Evolutionary conservation across 2,888 invertebrate species (phyloP).

Genomic region (Melinopterus prodromus): DNA sequence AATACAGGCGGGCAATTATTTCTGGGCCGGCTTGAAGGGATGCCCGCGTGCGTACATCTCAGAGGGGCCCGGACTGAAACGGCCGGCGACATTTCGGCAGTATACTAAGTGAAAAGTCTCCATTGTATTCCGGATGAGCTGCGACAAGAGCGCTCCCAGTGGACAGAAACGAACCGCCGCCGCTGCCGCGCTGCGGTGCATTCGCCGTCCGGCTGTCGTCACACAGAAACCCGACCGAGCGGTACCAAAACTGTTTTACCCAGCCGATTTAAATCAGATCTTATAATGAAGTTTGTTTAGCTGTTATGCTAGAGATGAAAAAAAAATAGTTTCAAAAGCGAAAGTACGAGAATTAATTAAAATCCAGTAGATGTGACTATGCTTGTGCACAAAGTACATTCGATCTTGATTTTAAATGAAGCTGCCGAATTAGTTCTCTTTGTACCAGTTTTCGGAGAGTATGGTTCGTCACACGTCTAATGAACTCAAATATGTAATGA

Average conservation of each 20-base stretch:
- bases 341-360: no score
- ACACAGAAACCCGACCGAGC: neutral
- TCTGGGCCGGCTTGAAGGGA: constrained; percentile 29
- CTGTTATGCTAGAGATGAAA: no score
- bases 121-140: constrained; percentile 58
- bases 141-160: constrained; percentile 24
- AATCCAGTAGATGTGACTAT: no score
- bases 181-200: neutral
- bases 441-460: no score
- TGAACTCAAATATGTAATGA: no score
- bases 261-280: neutral
- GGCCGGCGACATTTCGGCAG: constrained; percentile 54
- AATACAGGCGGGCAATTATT: constrained; percentile 32
- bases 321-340: no score
- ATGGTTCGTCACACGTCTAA: no score
- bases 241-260: neutral
- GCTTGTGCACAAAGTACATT: no score
- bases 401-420: no score
- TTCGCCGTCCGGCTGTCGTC: neutral
- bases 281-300: no score
- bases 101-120: constrained; percentile 59
- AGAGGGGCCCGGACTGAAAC: neutral
- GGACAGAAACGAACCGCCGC: neutral
- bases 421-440: no score
- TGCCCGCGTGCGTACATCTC: constrained; percentile 12